A percentile compares a stretch with the other conserved stretches of the same genome.
These are phyloP conservation scores for Sciurus vulgaris DNA, from an alignment of 2,797 vertebrate genomes.

Conservation along the genomic window DNA sequence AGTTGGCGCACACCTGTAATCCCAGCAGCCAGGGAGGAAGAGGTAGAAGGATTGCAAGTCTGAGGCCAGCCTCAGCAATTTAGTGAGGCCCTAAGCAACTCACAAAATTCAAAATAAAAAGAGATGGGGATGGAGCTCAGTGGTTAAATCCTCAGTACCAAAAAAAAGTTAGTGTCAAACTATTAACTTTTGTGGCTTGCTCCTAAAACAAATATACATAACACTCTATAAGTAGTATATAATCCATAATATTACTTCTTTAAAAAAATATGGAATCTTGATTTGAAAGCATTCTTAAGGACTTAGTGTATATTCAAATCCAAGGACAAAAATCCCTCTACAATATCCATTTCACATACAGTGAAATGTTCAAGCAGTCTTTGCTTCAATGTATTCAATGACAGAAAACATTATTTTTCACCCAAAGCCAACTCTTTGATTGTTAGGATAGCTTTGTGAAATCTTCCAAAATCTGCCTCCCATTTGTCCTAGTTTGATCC, in stretches of 20 bases:
- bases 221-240: background rate
- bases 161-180: background rate
- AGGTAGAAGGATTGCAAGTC: no score
- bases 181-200: slow-evolving; percentile 26
- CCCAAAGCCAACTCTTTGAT: slow-evolving; percentile 59
- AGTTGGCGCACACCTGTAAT: no score
- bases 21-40: no score
- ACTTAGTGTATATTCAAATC: slow-evolving; percentile 18
- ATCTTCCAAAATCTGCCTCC: slow-evolving; percentile 55
- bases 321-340: background rate
- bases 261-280: background rate
- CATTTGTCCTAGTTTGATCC: slow-evolving; percentile 25
- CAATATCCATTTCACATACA: background rate
- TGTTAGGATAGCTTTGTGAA: slow-evolving; percentile 49
- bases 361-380: slow-evolving; percentile 52
- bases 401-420: slow-evolving; percentile 63
- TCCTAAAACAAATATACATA: background rate
- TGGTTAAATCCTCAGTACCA: no score
- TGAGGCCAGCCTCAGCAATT: no score
- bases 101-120: background rate
- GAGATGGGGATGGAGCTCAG: no score
- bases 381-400: slow-evolving; percentile 52
- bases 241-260: background rate
- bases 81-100: no score
- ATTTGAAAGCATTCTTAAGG: slow-evolving; percentile 37